phyloP scores from a whole-genome alignment of 53 echinoderm and acorn worm genomes.

The Holothuria scabra region DNA sequence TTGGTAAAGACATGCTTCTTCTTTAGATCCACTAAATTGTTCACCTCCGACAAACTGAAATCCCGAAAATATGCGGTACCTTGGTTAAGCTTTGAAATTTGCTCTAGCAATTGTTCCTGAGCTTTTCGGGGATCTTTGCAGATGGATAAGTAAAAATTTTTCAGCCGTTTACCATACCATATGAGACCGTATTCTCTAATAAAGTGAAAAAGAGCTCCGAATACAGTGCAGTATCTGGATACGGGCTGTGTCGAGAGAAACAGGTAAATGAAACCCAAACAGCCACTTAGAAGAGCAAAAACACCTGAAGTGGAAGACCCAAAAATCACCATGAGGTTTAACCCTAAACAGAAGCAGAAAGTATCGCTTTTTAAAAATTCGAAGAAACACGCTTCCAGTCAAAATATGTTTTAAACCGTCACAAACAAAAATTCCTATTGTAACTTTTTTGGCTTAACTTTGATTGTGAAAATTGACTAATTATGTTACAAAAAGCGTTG shows the following conservation, averaged over 20 bases:
- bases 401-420: no score
- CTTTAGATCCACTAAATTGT: not conserved
- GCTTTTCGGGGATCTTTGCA: not conserved
- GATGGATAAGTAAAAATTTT: not conserved
- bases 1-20: not conserved
- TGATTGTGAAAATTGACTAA: no score
- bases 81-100: not conserved
- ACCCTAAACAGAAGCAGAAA: no score
- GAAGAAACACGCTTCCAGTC: no score
- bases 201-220: not conserved
- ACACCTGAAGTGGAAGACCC: not conserved
- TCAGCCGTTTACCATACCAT: not conserved
- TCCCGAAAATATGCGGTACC: conserved; percentile 3
- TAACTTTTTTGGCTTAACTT: no score
- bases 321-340: no score
- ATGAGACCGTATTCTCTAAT: not conserved
- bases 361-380: no score
- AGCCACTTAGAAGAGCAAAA: not conserved
- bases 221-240: not conserved
- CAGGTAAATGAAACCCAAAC: not conserved
- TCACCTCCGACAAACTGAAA: not conserved
- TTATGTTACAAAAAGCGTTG: no score
- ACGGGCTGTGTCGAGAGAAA: conserved; percentile 25
- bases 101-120: conserved; percentile 4
- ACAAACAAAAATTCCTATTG: no score